A percentile compares a stretch with the other conserved stretches of the same genome.
Conservation (phyloP, 2,888 invertebrate species). For the Acrobeloides nanus region DNA sequence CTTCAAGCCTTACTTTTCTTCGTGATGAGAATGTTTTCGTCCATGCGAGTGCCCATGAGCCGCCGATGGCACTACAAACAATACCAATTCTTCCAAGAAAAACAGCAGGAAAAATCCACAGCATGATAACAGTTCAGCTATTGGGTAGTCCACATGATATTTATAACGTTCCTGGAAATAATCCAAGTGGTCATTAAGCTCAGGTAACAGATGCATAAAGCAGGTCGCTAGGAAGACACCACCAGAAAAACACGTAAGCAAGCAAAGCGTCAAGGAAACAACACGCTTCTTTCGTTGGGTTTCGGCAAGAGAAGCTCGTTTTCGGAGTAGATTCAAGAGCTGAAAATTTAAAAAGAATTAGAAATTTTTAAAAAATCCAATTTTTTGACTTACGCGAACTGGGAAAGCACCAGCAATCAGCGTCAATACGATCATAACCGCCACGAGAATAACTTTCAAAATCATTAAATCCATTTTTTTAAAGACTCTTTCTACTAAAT, state of each 20-base stretch:
- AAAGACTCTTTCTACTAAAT: not conserved
- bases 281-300: conserved; percentile 33
- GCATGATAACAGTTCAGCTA: conserved; percentile 50
- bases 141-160: conserved; percentile 34
- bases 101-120: conserved; percentile 52
- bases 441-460: conserved; percentile 70
- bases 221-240: conserved; percentile 63
- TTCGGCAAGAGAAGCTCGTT: conserved; percentile 39
- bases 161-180: conserved; percentile 15
- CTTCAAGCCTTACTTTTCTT: too few relatives aligned
- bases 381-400: conserved; percentile 60
- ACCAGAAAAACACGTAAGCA: conserved; percentile 61
- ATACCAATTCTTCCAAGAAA: conserved; percentile 49
- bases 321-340: conserved; percentile 42
- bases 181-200: conserved; percentile 53
- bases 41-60: conserved; percentile 46
- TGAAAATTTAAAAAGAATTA: conserved; percentile 21
- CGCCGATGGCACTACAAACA: conserved; percentile 39
- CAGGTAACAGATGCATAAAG: conserved; percentile 61
- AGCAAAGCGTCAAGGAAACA: conserved; percentile 48
- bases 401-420: conserved; percentile 71
- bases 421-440: conserved; percentile 69
- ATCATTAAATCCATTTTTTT: conserved; percentile 30
- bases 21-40: too few relatives aligned
- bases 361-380: conserved; percentile 10